These are phyloP conservation scores for Neoaliturus tenellus DNA, from an alignment of 2,888 invertebrate species.

Conservation along the genomic window DNA sequence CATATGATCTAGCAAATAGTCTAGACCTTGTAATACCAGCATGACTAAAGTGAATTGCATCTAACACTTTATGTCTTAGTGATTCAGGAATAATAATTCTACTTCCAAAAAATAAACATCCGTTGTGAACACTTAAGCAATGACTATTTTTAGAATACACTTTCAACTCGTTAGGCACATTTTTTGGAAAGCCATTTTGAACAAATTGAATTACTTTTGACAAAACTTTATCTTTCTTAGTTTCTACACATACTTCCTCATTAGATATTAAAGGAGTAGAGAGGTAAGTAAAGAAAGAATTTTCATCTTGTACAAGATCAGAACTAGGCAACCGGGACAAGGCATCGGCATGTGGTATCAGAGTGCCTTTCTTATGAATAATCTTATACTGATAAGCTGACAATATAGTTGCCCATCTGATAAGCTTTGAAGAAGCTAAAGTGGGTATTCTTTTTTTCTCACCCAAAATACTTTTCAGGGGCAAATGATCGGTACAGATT, in stretches of 20 bases:
- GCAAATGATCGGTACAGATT: background rate
- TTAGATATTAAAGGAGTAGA: slow-evolving; percentile 11
- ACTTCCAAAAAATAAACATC: slow-evolving; percentile 31
- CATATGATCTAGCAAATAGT: slow-evolving; percentile 5
- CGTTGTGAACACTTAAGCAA: background rate
- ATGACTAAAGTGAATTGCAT: slow-evolving; percentile 17
- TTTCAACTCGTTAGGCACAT: background rate
- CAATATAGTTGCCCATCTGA: slow-evolving; percentile 5
- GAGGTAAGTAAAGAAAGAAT: slow-evolving; percentile 18
- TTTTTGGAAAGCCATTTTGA: background rate
- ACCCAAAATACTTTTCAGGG: background rate
- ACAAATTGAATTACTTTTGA: slow-evolving; percentile 8
- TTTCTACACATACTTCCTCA: background rate
- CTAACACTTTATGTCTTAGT: background rate
- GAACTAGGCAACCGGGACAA: background rate
- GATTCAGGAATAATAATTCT: background rate
- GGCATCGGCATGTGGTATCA: slow-evolving; percentile 38
- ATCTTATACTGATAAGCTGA: background rate
- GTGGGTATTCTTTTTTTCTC: background rate
- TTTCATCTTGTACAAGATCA: background rate
- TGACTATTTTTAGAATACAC: background rate
- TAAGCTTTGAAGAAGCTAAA: slow-evolving; percentile 2
- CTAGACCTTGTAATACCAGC: background rate
- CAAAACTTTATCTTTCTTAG: background rate
- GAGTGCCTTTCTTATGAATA: background rate